Conservation (phyloP, 2,113 vertebrate species). For the Hirundichthys speculiger region DNA sequence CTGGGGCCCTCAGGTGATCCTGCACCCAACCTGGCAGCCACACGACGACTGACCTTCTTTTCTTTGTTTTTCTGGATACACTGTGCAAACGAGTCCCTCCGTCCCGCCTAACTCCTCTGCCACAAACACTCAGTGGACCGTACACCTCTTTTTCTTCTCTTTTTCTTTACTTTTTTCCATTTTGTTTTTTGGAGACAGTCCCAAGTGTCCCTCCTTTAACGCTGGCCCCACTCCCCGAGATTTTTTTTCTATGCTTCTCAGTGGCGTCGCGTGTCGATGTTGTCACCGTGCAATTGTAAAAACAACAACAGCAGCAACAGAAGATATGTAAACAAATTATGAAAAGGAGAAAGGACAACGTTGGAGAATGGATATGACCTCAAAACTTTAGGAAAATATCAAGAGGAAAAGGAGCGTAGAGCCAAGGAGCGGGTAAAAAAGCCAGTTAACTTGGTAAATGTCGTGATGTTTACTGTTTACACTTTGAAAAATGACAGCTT, state of each 20-base stretch:
- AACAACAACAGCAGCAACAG: slow-evolving; percentile 8
- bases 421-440: no score
- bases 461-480: slow-evolving; percentile 39
- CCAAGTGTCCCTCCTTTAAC: slow-evolving; percentile 3
- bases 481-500: slow-evolving; percentile 1
- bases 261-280: slow-evolving; percentile 76
- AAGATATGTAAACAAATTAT: not conserved
- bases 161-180: no score
- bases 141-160: slow-evolving; percentile 11
- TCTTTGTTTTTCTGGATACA: slow-evolving; percentile 38
- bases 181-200: slow-evolving; percentile 31
- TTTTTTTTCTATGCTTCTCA: slow-evolving; percentile 57
- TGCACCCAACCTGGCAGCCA: slow-evolving; percentile 19
- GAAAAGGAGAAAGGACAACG: not conserved
- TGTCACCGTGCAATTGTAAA: slow-evolving; percentile 74
- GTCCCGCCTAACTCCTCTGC: not conserved
- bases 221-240: not conserved
- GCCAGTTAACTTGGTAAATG: no score
- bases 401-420: no score
- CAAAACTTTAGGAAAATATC: not conserved
- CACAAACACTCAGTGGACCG: no score
- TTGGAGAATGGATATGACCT: not conserved
- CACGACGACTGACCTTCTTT: slow-evolving; percentile 28
- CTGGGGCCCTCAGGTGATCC: slow-evolving; percentile 46
- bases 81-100: slow-evolving; percentile 50